Evolutionary conservation across 2,888 invertebrate genomes (phyloP), one percentile per base, ranked within the genome.

Genomic region (Rhorus exstirpatorius): DNA sequence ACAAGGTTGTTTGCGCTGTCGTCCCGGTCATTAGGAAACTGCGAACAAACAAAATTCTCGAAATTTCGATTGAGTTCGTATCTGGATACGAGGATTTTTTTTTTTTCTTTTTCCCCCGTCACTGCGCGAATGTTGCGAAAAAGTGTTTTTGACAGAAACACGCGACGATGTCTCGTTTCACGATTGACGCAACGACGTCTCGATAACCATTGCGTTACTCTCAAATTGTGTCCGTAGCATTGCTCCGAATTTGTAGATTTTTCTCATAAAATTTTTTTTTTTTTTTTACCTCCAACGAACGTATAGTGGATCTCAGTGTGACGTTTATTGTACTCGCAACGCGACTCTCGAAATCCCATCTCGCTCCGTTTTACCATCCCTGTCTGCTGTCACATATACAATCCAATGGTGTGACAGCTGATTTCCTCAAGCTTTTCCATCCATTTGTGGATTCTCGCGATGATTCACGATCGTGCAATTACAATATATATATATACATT

Each of bases 1-100:
- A 82, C 90, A 90, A 90, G 91, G 90, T 90, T 91, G 91, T 88
- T 91, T 85, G 88, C 86, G 87, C 81, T 86, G 82, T 81, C 55
- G 82, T 81, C 55, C 84, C 83, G 81, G 41, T 65, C 70, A 49
- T 46, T 67, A 3, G 31, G 12, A 68, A 79, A 46, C 31, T 38
- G 55, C 68, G 60, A 70, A 67, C 58, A 51, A 31, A 79, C 67
- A 41, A 67, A 76, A 49, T 65, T 72, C 63, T 19, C 53, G 26
- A 55, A 55, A 76, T 68, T 76, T 21, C 51, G 41, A 24, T 72
- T 74, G n/a, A n/a, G 21, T 49, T 35, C 46, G 38, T 35, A 19
- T 53, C 19, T 24, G 53, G n/a, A 53, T 10, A 19, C 24, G 41
- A 4, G 3, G 38, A 26, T 21, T 7, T 35, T 35, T 35, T 17